These are phyloP conservation scores for Ctenopoma multispine DNA, from an alignment of 2,797 vertebrate genomes.

Conservation along the genomic window DNA sequence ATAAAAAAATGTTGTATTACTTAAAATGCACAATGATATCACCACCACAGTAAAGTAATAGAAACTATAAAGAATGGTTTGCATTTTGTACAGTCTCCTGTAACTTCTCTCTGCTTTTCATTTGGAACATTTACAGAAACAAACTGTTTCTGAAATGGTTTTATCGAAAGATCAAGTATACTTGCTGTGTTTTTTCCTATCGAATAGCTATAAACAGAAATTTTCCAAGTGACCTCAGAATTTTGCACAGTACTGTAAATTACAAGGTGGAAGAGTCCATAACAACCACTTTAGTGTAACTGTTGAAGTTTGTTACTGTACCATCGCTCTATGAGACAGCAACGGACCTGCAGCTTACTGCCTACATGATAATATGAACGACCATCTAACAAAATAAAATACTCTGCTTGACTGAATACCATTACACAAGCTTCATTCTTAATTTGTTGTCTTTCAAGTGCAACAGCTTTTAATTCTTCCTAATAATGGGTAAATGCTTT, in stretches of 20 bases:
- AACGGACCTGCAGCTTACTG: background rate
- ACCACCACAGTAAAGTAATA: slow-evolving; percentile 4
- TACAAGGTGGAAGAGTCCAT: slow-evolving; percentile 40
- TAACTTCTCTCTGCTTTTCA: background rate
- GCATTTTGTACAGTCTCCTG: background rate
- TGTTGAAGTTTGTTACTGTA: slow-evolving; percentile 35
- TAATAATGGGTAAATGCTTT: background rate
- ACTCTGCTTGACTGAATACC: background rate
- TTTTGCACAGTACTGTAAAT: slow-evolving; percentile 50
- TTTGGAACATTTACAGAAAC: slow-evolving; percentile 22
- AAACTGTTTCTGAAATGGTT: slow-evolving; percentile 12
- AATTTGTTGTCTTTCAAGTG: background rate
- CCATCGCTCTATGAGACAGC: slow-evolving; percentile 1
- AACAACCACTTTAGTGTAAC: slow-evolving; percentile 35
- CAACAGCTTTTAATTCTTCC: background rate
- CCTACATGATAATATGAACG: background rate
- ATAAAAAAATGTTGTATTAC: slow-evolving; percentile 20
- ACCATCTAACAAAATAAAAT: slow-evolving; percentile 6
- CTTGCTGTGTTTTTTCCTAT: slow-evolving; percentile 2
- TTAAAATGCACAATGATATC: slow-evolving; percentile 7
- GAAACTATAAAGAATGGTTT: background rate
- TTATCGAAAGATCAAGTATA: slow-evolving; percentile 5
- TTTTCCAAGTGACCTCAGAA: slow-evolving; percentile 41
- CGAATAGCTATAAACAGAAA: slow-evolving; percentile 21
- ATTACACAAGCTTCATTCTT: background rate